A percentile compares a stretch with the other conserved stretches of the same genome.
Evolutionary conservation across 2,797 vertebrate genomes (phyloP).

Genomic region (Sus cebifrons): DNA sequence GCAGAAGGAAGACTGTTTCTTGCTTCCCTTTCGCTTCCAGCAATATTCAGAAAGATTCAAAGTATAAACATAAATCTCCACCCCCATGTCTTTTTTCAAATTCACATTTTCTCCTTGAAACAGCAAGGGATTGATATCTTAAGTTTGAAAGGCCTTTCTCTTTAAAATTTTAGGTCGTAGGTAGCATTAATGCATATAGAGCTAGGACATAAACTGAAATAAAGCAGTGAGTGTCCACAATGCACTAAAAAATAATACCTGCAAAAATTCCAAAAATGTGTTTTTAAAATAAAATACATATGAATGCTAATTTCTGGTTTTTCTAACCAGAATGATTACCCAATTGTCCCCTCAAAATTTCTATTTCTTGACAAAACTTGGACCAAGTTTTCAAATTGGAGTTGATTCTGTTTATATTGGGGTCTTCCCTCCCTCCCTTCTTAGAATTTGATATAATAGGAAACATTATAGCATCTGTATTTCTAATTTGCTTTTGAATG

Average conservation of each 20-base stretch:
- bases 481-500: slow-evolving; percentile 37
- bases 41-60: neutral
- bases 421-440: neutral
- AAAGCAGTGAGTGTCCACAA: neutral
- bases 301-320: neutral
- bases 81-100: neutral
- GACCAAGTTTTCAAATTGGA: neutral
- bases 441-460: neutral
- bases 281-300: slow-evolving; percentile 9
- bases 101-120: slow-evolving; percentile 35
- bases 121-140: neutral
- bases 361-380: slow-evolving; percentile 17
- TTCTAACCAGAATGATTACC: slow-evolving; percentile 10
- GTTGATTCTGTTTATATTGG: neutral
- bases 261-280: slow-evolving; percentile 14
- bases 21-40: neutral
- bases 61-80: neutral
- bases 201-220: neutral
- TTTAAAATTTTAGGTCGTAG: neutral
- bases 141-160: neutral
- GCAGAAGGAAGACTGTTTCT: slow-evolving; percentile 1
- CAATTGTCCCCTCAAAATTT: neutral
- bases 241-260: neutral
- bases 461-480: neutral
- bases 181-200: neutral